These are phyloP conservation scores for Eutolmus rufibarbis DNA, from an alignment of 2,888 invertebrate species.

Conservation along the genomic window DNA sequence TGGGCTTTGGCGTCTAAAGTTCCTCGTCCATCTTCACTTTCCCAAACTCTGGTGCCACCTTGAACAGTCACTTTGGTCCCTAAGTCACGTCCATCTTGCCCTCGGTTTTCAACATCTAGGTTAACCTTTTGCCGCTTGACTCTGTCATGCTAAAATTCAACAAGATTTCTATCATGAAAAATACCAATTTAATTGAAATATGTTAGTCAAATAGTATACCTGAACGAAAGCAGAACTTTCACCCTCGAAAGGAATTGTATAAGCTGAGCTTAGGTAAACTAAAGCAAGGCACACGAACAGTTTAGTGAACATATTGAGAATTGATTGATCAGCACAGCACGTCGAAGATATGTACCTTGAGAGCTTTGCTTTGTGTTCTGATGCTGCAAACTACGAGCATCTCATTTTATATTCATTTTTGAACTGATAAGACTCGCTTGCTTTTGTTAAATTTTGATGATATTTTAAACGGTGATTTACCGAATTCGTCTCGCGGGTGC, in stretches of 20 bases:
- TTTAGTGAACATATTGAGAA: background rate
- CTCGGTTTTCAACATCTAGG: background rate
- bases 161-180: background rate
- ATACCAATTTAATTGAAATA: background rate
- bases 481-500: background rate
- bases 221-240: background rate
- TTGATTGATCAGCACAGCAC: background rate
- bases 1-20: background rate
- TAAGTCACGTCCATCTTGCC: background rate
- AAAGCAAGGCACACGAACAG: background rate
- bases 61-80: background rate
- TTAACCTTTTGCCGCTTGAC: background rate
- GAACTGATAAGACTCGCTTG: background rate
- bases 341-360: background rate
- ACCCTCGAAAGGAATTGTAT: background rate
- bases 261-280: background rate
- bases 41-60: background rate
- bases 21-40: background rate
- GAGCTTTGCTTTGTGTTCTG: background rate
- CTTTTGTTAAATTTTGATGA: background rate
- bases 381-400: background rate
- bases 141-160: background rate
- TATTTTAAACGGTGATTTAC: background rate
- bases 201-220: background rate
- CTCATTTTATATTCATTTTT: background rate